Evolutionary conservation across 1,140 invertebrate species (phyloP).

Genomic region (Neodiprion lecontei): DNA sequence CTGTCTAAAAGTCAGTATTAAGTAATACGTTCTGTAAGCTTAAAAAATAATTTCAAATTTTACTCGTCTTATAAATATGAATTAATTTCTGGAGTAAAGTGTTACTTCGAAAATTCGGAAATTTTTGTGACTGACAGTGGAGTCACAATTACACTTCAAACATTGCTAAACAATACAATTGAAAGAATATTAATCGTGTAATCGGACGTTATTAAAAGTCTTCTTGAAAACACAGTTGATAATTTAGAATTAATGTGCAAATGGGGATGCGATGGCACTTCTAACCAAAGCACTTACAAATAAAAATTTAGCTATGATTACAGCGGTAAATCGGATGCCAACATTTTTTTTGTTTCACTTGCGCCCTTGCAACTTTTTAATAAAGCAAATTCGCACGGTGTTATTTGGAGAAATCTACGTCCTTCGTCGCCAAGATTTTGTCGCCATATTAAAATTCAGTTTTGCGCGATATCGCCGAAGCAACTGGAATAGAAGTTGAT

Average conservation of each 20-base stretch:
- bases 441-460: background rate
- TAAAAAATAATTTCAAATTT: background rate
- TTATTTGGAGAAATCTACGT: too few relatives aligned
- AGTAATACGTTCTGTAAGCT: background rate
- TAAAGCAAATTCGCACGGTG: too few relatives aligned
- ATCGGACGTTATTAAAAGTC: slow-evolving; percentile 1
- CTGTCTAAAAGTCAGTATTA: background rate
- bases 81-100: background rate
- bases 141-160: background rate
- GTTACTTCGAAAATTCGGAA: background rate
- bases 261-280: background rate
- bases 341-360: background rate
- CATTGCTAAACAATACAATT: background rate
- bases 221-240: background rate
- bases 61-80: background rate
- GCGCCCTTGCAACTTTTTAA: too few relatives aligned
- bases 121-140: background rate
- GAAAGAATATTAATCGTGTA: background rate
- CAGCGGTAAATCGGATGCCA: background rate
- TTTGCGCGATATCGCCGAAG: background rate
- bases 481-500: background rate
- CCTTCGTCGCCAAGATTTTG: too few relatives aligned
- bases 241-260: background rate
- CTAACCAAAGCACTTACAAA: too few relatives aligned
- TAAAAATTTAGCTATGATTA: background rate